These are phyloP conservation scores for Anniella stebbinsi DNA, from an alignment of 2,797 vertebrate genomes.

Conservation along the genomic window DNA sequence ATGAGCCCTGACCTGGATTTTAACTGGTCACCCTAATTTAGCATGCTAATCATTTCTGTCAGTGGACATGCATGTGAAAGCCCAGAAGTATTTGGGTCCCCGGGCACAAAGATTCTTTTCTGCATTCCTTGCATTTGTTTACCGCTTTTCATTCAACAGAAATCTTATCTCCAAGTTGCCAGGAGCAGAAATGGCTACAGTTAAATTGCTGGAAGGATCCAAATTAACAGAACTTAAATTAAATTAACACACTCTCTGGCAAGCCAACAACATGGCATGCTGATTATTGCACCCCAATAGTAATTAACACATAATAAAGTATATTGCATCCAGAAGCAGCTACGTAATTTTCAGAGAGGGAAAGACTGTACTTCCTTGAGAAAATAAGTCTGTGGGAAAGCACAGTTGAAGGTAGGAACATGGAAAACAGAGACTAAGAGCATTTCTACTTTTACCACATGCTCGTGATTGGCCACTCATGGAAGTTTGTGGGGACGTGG, in stretches of 20 bases:
- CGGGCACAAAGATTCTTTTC: neutral
- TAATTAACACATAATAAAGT: conserved; percentile 21
- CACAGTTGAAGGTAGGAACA: neutral
- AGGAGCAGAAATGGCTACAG: neutral
- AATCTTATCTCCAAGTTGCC: neutral
- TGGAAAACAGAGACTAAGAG: neutral
- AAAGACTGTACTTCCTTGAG: neutral
- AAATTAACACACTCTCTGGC: neutral
- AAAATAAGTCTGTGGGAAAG: conserved; percentile 3
- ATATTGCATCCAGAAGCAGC: neutral
- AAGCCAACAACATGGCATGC: neutral
- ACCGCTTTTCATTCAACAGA: conserved; percentile 3
- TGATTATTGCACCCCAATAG: conserved; percentile 4
- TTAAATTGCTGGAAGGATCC: neutral
- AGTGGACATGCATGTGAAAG: neutral
- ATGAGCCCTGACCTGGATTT: too few relatives aligned
- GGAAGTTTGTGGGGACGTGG: too few relatives aligned
- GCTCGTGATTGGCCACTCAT: too few relatives aligned
- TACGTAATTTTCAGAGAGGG: neutral
- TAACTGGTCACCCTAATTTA: too few relatives aligned
- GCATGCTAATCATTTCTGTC: neutral
- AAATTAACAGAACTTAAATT: neutral
- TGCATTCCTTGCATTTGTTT: neutral
- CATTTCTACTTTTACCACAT: too few relatives aligned
- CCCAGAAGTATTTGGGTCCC: neutral